phyloP scores from a whole-genome alignment of 2,113 vertebrate species.

The Platycercus adscitus region DNA sequence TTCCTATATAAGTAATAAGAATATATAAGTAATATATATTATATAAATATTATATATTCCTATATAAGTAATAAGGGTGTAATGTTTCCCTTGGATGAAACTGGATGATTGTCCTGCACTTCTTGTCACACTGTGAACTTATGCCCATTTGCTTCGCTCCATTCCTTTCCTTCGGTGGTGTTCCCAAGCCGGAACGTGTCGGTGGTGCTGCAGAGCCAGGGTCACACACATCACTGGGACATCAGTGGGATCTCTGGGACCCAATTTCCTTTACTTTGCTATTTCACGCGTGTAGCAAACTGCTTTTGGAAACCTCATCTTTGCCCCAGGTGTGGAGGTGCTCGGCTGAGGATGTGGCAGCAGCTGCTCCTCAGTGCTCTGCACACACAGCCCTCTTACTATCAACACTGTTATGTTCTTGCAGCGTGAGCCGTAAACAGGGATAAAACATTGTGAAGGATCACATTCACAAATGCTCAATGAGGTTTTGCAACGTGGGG shows the following conservation, averaged over 20 bases:
- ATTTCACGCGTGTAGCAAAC: not conserved
- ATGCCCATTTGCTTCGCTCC: rapidly evolving
- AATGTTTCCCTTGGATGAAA: not conserved
- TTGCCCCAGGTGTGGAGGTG: not conserved
- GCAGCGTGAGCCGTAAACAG: not conserved
- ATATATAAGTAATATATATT: no score
- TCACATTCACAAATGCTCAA: not conserved
- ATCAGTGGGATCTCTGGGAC: not conserved
- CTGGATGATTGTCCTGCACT: not conserved
- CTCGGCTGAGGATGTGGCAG: not conserved
- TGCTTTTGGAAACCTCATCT: not conserved
- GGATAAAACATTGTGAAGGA: not conserved
- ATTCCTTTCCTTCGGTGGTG: not conserved
- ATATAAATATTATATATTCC: no score
- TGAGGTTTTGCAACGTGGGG: not conserved
- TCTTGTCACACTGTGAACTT: not conserved
- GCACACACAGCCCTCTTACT: not conserved
- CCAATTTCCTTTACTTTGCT: not conserved
- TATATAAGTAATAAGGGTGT: not conserved
- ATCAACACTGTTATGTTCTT: not conserved
- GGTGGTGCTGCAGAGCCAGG: not conserved
- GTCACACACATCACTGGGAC: not conserved
- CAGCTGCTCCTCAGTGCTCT: not conserved
- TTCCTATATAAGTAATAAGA: not conserved
- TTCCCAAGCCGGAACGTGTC: rapidly evolving